A percentile compares a stretch with the other conserved stretches of the same genome.
These are phyloP conservation scores for Bathynomus jamesi DNA, from an alignment of 1,140 invertebrate species.

Conservation along the genomic window DNA sequence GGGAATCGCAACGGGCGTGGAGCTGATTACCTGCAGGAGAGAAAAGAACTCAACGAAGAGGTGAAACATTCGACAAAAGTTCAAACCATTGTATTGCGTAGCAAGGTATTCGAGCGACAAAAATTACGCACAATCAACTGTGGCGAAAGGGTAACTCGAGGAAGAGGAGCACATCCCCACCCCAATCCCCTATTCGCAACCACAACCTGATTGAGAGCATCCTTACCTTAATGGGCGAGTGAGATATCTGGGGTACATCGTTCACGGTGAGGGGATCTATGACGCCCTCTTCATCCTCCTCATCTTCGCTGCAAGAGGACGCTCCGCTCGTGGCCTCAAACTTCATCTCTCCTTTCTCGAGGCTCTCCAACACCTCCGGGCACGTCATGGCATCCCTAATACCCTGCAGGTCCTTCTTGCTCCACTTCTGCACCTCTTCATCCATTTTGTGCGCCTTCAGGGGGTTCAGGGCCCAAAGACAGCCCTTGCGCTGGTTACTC, in stretches of 20 bases:
- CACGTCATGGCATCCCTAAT: slow-evolving; percentile 77
- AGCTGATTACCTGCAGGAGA: too few species aligned
- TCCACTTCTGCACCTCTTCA: slow-evolving; percentile 94
- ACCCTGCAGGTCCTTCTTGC: slow-evolving; percentile 78
- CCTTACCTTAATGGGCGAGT: too few species aligned
- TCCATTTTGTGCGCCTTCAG: slow-evolving; percentile 92
- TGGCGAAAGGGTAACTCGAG: not conserved
- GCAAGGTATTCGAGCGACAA: not conserved
- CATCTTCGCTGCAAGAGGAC: slow-evolving; percentile 47
- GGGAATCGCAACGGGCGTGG: too few species aligned
- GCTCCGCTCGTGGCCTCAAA: slow-evolving; percentile 47
- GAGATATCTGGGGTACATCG: too few species aligned
- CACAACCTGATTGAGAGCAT: too few species aligned
- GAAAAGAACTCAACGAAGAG: not conserved
- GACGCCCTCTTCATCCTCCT: slow-evolving; percentile 47
- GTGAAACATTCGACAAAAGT: not conserved
- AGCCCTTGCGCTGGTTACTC: slow-evolving; percentile 53
- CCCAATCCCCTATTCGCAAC: too few species aligned
- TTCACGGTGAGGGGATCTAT: too few species aligned
- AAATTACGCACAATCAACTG: not conserved
- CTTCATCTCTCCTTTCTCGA: slow-evolving; percentile 79
- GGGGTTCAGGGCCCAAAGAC: slow-evolving; percentile 93
- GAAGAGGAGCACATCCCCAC: too few species aligned
- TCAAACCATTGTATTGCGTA: not conserved
- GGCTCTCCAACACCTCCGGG: slow-evolving; percentile 63